Evolutionary conservation across 2,113 vertebrate genomes (phyloP).

Genomic region (Trachemys scripta): DNA sequence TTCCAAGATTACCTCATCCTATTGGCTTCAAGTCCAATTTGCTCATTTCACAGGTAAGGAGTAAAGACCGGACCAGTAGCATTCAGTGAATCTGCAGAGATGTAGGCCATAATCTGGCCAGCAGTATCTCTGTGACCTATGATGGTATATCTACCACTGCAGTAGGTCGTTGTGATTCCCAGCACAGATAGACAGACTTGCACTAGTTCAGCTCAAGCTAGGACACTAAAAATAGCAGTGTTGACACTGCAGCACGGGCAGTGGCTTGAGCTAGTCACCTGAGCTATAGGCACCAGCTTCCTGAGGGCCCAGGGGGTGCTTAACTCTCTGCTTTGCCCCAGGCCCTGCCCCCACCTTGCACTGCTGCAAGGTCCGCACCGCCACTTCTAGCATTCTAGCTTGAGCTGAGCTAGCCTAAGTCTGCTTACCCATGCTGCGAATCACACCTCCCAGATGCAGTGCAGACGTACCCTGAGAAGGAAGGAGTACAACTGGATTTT

Average conservation of each 20-base stretch:
- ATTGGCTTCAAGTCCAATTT: neutral
- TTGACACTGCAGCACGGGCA: too few species aligned
- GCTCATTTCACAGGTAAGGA: neutral
- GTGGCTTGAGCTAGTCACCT: too few species aligned
- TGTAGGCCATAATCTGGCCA: neutral
- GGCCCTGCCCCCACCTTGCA: neutral
- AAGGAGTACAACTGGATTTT: neutral
- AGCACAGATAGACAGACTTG: too few species aligned
- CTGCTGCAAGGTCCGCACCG: neutral
- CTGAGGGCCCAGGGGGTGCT: too few species aligned
- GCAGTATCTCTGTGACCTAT: neutral
- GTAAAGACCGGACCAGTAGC: neutral
- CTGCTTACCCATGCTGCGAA: too few species aligned
- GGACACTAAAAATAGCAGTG: too few species aligned
- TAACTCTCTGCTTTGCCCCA: too few species aligned
- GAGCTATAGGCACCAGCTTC: too few species aligned
- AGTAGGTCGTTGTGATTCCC: neutral
- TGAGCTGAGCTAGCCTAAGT: neutral
- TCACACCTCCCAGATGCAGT: too few species aligned
- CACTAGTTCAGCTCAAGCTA: too few species aligned
- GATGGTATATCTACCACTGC: neutral
- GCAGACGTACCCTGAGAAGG: neutral
- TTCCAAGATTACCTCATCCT: too few species aligned
- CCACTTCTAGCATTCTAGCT: neutral
- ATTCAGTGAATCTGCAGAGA: neutral